Evolutionary conservation across 2,113 vertebrate species (phyloP), one percentile per base, ranked within the genome.

Genomic region (Bujurquina vittata): DNA sequence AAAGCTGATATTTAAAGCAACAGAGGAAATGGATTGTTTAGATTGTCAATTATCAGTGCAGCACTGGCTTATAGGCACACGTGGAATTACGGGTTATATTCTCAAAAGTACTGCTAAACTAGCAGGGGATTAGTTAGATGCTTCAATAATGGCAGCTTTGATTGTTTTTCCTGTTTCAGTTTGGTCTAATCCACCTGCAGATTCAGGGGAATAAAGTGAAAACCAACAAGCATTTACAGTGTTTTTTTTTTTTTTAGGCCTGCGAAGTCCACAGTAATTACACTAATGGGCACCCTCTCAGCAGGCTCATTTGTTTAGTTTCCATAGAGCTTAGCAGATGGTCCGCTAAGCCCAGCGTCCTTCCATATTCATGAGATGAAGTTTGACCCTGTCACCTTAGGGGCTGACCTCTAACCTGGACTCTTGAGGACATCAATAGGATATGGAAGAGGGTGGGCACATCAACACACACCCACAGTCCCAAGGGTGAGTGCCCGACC

Each of bases 331-430:
- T 18, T 67, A 90, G 86, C 94, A 95, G 95, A 95, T 95, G 95
- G 93, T 91, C 89, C 89, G 88, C 83, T 63, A 69, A 83, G 84
- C 81, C 33, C 22, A 12, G 37, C 18, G 20, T 35, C 63, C 74
- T 12, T 94, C 90, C 91, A 94, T 94, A 95, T 95, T 94, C 92
- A 95, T 94, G 92, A 94, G 90, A 65, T 84, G 79, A 83, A 63
- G 82, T 87, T 92, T 93, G 92, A 93, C 93, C 93, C 88, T 52
- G 60, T 81, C 88, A 92, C 89, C 87, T 80, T 87, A 69, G 87
- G 90, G 84, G 83, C 84, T 94, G 93, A 93, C 90, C 94, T 92
- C 86, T 93, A 87, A 89, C 95, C 92, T 76, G 58, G 84, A 74
- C 87, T 88, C 89, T 93, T 93, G 79, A 80, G 63, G 78, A 81